These are phyloP conservation scores for Hylomyscus alleni DNA, from an alignment of 2,797 vertebrate species.

Conservation along the genomic window DNA sequence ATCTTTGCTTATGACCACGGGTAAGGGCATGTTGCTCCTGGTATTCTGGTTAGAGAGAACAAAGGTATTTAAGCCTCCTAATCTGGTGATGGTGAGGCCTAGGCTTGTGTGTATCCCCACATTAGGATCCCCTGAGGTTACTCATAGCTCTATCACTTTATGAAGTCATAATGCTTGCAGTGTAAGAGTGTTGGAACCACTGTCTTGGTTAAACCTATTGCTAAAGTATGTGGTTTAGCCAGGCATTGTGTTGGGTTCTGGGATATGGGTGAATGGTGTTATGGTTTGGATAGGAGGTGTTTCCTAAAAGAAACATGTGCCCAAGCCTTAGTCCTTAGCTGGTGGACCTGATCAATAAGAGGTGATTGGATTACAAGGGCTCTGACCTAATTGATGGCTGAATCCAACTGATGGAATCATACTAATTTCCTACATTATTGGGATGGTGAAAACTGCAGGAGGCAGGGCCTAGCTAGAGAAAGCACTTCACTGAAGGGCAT, in stretches of 20 bases:
- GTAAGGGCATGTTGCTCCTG: neutral
- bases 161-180: neutral
- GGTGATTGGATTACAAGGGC: neutral
- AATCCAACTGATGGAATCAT: neutral
- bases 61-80: neutral
- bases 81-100: neutral
- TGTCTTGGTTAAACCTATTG: neutral
- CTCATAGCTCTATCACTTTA: neutral
- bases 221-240: neutral
- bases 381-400: neutral
- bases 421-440: neutral
- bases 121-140: neutral
- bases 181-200: neutral
- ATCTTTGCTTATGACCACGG: neutral
- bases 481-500: neutral
- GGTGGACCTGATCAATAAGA: neutral
- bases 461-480: neutral
- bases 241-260: neutral
- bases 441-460: neutral
- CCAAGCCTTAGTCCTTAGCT: neutral
- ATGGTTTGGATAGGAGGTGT: neutral
- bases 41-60: neutral
- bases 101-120: neutral
- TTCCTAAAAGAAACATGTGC: neutral
- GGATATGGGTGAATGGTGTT: neutral